A percentile compares a stretch with the other conserved stretches of the same genome.
Evolutionary conservation across 2,888 invertebrate species (phyloP).

Genomic region (Lasiommata megera): DNA sequence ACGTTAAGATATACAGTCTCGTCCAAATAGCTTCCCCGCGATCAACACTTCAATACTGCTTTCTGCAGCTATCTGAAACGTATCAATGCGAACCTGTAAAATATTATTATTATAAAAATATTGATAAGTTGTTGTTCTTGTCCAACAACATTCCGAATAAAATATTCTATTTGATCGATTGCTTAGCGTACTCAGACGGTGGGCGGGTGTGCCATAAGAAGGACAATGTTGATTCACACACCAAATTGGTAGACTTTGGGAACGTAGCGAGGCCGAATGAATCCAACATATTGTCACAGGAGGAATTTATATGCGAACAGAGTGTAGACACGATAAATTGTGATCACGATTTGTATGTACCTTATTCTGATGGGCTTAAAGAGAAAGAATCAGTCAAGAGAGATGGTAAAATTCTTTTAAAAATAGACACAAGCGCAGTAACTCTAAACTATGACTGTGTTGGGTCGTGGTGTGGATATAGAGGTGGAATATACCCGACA

Average conservation of each 20-base stretch:
- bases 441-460: slow-evolving; percentile 50
- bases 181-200: slow-evolving; percentile 60
- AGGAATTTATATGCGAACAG: slow-evolving; percentile 69
- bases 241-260: slow-evolving; percentile 56
- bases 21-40: slow-evolving; percentile 50
- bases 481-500: slow-evolving; percentile 41
- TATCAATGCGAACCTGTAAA: slow-evolving; percentile 56
- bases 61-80: slow-evolving; percentile 34
- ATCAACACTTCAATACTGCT: slow-evolving; percentile 51
- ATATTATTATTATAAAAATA: slow-evolving; percentile 58
- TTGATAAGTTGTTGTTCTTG: slow-evolving; percentile 63
- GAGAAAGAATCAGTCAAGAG: slow-evolving; percentile 45
- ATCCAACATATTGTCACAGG: slow-evolving; percentile 55
- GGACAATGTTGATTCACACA: slow-evolving; percentile 45
- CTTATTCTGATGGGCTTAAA: slow-evolving; percentile 49
- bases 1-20: slow-evolving; percentile 49
- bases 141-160: slow-evolving; percentile 51
- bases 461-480: slow-evolving; percentile 60
- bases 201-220: slow-evolving; percentile 64
- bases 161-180: slow-evolving; percentile 62
- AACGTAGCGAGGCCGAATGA: slow-evolving; percentile 57
- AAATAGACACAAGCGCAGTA: slow-evolving; percentile 47
- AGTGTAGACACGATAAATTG: slow-evolving; percentile 48
- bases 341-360: slow-evolving; percentile 57
- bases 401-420: slow-evolving; percentile 52